Conservation (phyloP, 2,888 invertebrate genomes). For the Beris chalybata region DNA sequence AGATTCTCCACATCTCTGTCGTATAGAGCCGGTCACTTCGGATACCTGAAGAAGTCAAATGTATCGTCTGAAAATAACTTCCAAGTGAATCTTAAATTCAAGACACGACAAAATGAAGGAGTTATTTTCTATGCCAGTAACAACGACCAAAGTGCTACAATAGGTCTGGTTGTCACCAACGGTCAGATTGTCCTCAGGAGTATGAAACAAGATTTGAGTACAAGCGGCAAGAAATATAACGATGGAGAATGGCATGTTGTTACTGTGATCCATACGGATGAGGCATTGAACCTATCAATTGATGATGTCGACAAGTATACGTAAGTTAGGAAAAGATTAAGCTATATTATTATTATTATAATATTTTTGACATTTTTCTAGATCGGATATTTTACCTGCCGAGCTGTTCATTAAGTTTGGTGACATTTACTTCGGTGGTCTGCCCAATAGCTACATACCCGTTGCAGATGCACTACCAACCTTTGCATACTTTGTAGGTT, state of each 20-base stretch:
- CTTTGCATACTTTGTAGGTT: constrained; percentile 76
- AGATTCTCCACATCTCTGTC: constrained; percentile 78
- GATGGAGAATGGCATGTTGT: constrained; percentile 96
- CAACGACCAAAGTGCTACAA: constrained; percentile 66
- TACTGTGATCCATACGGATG: constrained; percentile 74
- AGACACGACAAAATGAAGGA: constrained; percentile 76
- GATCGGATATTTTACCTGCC: constrained; percentile 62
- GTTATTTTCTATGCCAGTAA: constrained; percentile 81
- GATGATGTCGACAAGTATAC: constrained; percentile 79
- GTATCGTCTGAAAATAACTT: constrained; percentile 63
- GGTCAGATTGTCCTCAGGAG: constrained; percentile 66
- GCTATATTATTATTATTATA: background rate
- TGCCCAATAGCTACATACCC: constrained; percentile 65
- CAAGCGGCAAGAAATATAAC: constrained; percentile 68
- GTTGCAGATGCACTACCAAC: constrained; percentile 61
- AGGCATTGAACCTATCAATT: constrained; percentile 72
- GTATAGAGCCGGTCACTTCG: constrained; percentile 57
- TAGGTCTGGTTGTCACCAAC: constrained; percentile 66
- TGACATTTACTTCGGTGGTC: constrained; percentile 83
- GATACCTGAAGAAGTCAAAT: constrained; percentile 68
- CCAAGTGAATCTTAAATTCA: constrained; percentile 86
- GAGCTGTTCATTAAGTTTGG: constrained; percentile 67
- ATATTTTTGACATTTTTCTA: constrained; percentile 44
- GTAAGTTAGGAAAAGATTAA: constrained; percentile 50
- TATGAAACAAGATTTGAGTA: constrained; percentile 67